phyloP scores from a whole-genome alignment of 2,888 invertebrate species.

The Lycaena phlaeas region DNA sequence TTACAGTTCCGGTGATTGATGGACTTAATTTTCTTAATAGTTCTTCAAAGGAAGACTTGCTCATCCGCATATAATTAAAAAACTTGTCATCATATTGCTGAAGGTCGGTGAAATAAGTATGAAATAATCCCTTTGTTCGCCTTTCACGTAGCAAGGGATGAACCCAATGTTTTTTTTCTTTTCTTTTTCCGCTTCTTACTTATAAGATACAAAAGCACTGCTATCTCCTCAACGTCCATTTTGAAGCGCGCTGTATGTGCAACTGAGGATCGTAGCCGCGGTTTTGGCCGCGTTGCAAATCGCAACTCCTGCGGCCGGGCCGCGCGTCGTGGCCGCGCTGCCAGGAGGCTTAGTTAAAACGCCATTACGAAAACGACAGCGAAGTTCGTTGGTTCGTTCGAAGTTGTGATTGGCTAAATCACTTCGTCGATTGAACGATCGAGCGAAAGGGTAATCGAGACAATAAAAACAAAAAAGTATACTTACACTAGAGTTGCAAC shows the following conservation, averaged over 20 bases:
- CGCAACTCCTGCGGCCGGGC: background rate
- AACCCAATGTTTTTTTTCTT: background rate
- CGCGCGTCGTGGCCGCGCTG: background rate
- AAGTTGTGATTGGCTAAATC: too few relatives aligned
- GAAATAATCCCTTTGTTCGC: background rate
- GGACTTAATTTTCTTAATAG: slow-evolving; percentile 10
- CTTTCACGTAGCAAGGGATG: background rate
- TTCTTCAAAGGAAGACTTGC: slow-evolving; percentile 17
- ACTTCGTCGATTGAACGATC: too few relatives aligned
- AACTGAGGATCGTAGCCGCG: background rate
- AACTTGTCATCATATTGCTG: slow-evolving; percentile 16
- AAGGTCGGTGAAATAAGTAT: slow-evolving; percentile 12
- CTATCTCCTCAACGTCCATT: background rate
- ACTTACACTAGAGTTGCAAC: too few relatives aligned
- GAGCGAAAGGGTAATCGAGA: too few relatives aligned
- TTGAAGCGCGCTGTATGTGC: background rate
- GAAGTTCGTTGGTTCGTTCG: too few relatives aligned
- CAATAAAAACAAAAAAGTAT: too few relatives aligned
- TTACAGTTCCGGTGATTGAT: background rate
- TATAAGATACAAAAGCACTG: background rate
- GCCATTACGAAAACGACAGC: too few relatives aligned
- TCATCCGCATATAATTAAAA: slow-evolving; percentile 15
- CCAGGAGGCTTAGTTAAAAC: background rate
- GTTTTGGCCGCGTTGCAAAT: background rate
- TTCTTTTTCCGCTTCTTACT: background rate